Conservation (phyloP, 2,888 invertebrate species). For the Drosophila nr. fundita region DNA sequence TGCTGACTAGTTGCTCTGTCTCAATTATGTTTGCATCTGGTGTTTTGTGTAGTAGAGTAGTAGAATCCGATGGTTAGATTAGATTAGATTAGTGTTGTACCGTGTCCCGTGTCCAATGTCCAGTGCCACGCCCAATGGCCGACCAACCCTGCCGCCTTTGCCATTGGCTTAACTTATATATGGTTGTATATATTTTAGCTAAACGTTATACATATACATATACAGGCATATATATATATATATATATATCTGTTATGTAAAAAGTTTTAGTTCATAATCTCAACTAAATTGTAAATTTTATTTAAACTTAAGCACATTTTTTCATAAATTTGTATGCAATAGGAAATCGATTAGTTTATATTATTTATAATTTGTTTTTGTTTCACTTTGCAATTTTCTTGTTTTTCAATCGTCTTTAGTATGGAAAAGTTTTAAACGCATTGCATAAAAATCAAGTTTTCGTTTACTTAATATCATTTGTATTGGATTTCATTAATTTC, state of each 20-base stretch:
- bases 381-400: slow-evolving; percentile 2
- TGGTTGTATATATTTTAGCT: slow-evolving; percentile 49
- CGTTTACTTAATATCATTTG: slow-evolving; percentile 64
- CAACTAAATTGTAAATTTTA: slow-evolving; percentile 79
- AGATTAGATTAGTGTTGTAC: not conserved
- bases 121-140: slow-evolving; percentile 45
- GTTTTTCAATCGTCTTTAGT: slow-evolving; percentile 29
- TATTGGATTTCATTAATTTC: slow-evolving; percentile 26
- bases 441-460: slow-evolving; percentile 48
- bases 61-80: slow-evolving; percentile 1
- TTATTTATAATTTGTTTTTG: slow-evolving; percentile 14
- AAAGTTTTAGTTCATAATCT: slow-evolving; percentile 70
- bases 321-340: slow-evolving; percentile 74
- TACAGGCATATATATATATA: slow-evolving; percentile 20
- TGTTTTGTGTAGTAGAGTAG: not conserved
- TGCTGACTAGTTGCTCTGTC: slow-evolving; percentile 46
- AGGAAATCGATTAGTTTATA: slow-evolving; percentile 68
- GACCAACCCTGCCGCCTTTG: slow-evolving; percentile 39
- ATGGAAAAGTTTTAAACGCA: slow-evolving; percentile 48
- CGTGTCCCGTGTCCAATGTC: slow-evolving; percentile 3
- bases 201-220: slow-evolving; percentile 38
- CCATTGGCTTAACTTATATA: slow-evolving; percentile 66
- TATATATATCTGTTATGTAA: slow-evolving; percentile 51
- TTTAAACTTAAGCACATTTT: slow-evolving; percentile 80
- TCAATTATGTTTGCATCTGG: not conserved